Percentiles rank a stretch among this genome's conserved stretches.
Evolutionary conservation across 2,113 vertebrate genomes (phyloP).

Genomic region (Tachysurus vachellii): DNA sequence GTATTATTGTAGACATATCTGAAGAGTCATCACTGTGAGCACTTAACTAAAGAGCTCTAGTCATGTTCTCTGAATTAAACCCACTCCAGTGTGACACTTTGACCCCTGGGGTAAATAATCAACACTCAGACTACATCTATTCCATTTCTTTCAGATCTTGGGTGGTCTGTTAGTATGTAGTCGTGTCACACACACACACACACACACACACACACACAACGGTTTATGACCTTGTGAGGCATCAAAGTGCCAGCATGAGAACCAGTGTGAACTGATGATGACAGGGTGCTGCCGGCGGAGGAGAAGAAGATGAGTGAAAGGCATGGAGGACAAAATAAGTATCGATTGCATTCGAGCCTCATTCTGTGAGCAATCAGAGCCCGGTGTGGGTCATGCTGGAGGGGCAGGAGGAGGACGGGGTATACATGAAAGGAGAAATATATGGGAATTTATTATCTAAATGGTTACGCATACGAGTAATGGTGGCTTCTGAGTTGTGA

Average conservation of each 20-base stretch:
- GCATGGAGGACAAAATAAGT: not conserved
- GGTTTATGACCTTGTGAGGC: not conserved
- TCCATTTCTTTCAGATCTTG: not conserved
- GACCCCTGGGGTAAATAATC: not conserved
- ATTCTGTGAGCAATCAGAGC: constrained; percentile 10
- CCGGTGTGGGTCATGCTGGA: not conserved
- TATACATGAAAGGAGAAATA: not conserved
- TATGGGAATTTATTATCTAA: not conserved
- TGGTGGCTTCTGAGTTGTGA: too few relatives aligned
- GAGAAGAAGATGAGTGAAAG: not conserved
- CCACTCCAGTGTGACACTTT: not conserved
- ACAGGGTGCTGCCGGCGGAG: not conserved
- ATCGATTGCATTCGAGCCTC: constrained; percentile 16
- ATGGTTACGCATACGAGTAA: not conserved
- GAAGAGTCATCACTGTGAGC: not conserved
- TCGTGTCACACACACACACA: not conserved
- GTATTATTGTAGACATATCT: not conserved
- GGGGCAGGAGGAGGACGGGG: not conserved
- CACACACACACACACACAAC: not conserved
- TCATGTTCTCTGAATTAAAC: not conserved
- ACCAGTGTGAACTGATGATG: not conserved
- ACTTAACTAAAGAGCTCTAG: not conserved
- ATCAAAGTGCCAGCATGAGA: not conserved
- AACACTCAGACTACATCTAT: not conserved
- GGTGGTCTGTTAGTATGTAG: constrained; percentile 1